Conservation (phyloP, 2,888 invertebrate genomes). For the Aphrophora alni region DNA sequence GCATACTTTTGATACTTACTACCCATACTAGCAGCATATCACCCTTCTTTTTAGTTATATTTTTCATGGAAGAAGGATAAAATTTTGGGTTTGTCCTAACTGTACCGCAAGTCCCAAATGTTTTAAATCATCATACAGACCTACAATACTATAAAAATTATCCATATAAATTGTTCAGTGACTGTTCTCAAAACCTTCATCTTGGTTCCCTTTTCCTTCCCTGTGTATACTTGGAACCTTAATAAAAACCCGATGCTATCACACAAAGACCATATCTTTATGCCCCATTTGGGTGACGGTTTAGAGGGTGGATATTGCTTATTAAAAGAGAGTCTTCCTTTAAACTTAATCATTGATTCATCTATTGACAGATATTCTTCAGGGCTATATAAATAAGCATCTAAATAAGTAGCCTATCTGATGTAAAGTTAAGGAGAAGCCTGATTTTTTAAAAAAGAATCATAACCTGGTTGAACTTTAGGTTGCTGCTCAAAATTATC, state of each 20-base stretch:
- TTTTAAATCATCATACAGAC: conserved; percentile 16
- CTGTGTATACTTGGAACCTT: conserved; percentile 6
- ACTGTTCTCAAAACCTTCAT: conserved; percentile 1
- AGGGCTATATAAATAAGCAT: conserved; percentile 10
- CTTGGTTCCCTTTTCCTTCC: conserved; percentile 6
- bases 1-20: neutral
- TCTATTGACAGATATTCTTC: conserved; percentile 7
- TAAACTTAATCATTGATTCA: conserved; percentile 18
- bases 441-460: conserved; percentile 7
- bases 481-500: neutral
- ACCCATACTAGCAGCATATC: neutral
- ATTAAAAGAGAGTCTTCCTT: conserved; percentile 15
- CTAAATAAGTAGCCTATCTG: no score
- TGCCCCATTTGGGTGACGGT: conserved; percentile 18
- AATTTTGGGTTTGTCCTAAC: neutral
- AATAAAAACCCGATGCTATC: conserved; percentile 15
- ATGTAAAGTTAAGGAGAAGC: neutral
- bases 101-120: conserved; percentile 11
- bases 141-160: conserved; percentile 1
- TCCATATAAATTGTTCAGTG: conserved; percentile 16
- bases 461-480: conserved; percentile 11
- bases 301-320: conserved; percentile 15
- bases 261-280: conserved; percentile 6
- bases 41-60: conserved; percentile 13
- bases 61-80: neutral